These are phyloP conservation scores for Sinonovacula constricta DNA, from an alignment of 1,140 invertebrate species.

Conservation along the genomic window DNA sequence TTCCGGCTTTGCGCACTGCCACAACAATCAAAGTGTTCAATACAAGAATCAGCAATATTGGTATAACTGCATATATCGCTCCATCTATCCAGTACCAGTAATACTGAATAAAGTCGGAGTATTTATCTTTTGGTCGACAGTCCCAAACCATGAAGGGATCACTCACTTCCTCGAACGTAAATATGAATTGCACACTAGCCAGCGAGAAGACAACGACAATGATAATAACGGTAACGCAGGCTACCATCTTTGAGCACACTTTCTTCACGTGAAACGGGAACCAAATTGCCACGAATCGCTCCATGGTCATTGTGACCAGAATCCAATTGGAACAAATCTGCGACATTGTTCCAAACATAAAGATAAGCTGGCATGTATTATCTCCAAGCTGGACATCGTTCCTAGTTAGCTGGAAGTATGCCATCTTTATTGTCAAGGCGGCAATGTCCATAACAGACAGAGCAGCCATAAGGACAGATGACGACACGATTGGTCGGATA, in stretches of 20 bases:
- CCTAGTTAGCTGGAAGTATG: conserved; percentile 53
- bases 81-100: conserved; percentile 67
- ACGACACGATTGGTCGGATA: conserved; percentile 62
- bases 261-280: conserved; percentile 66
- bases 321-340: conserved; percentile 70
- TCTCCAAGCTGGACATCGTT: conserved; percentile 53
- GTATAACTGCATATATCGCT: conserved; percentile 58
- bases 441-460: conserved; percentile 62
- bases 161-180: conserved; percentile 46
- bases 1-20: conserved; percentile 51
- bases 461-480: conserved; percentile 62
- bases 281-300: conserved; percentile 70
- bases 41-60: conserved; percentile 56
- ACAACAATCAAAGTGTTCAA: conserved; percentile 66
- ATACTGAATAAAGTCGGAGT: conserved; percentile 34
- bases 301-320: conserved; percentile 69
- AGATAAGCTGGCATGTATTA: conserved; percentile 57
- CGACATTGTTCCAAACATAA: conserved; percentile 59
- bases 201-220: conserved; percentile 53
- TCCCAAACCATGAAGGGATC: conserved; percentile 34
- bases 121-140: conserved; percentile 46
- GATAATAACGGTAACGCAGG: conserved; percentile 33
- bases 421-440: conserved; percentile 58
- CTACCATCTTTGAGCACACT: conserved; percentile 52
- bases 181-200: conserved; percentile 55